Evolutionary conservation across 2,888 invertebrate species (phyloP), one percentile per base, ranked within the genome.

Genomic region (Dolichopus griseipennis): DNA sequence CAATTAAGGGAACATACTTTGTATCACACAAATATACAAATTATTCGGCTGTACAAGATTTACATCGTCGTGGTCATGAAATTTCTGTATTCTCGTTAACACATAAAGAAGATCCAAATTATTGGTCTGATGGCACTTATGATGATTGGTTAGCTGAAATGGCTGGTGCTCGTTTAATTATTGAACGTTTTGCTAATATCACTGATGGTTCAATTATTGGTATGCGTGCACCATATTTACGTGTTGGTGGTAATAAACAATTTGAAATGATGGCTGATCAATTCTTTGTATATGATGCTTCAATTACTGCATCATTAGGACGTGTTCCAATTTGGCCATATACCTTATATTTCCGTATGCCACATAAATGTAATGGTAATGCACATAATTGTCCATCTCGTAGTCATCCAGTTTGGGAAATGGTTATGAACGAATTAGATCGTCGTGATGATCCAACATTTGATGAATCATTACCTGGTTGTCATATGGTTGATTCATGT

Each of bases 181-280:
- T 90, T 72, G 93, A 93, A 82, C 87, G 93, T 73, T 95, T 94
- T 78, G 91, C 94, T 68, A 95, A 95, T 81, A 93, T 95, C 74
- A 92, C 93, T 67, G 95, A 95, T 78, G 93, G 93, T 64, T 92
- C 93, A 7, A 92, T 95, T 73, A 92, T 94, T 74, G 93, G 93
- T 20, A 85, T 93, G 73, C 88, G 95, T 62, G 94, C 95, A 2
- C 95, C 95, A 6, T 95, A 93, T 78, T 84, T 95, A 67, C 86
- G 95, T 67, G 93, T 95, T 0, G 95, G 96, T 71, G 95, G 96
- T 71, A 94, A 95, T 84, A 93, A 90, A 76, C 95, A 95, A 83
- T 97, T 96, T 80, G 92, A 94, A 82, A 96, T 96, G 95, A 95
- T 97, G 95, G 89, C 91, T 68, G 94, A 95, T 81, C 93, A 95